Base-by-base conservation (phyloP, 2,888 invertebrate genomes). In the Cantharis flavilabris region DNA sequence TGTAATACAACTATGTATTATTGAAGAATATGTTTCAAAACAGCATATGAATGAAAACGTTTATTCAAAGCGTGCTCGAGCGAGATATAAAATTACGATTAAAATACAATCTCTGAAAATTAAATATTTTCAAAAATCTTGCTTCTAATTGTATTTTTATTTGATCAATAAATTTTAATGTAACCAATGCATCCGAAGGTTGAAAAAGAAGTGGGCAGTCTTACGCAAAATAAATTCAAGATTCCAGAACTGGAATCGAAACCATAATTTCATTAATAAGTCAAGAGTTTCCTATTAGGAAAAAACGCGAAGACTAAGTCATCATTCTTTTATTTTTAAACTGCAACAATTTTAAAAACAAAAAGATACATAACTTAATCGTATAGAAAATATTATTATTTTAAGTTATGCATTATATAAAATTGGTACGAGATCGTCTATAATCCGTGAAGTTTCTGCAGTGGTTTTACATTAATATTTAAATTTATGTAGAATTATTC, bases 401-500 rank as follows among this genome's bases (percentile, higher is more conserved):
- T 18, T 23, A 71, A 62, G 62, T 71, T 72, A 64, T 64, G 14
- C 30, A 23, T 71, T 71, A 33, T 26, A 63, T 73, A 62, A 76
- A 76, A 77, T 73, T 65, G 75, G 77, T 81, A 82, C 83, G 79
- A 81, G 79, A 83, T 80, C 83, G 80, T 82, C 80, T 80, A 82
- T 80, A 82, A 82, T 82, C 80, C 76, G 79, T 72, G 71, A 69
- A 74, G 71, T 79, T 80, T 78, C 80, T 77, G 70, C 80, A 82
- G 81, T 82, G 81, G 80, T 80, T 80, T 73, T 71, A 78, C 81
- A 84, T 83, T 84, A 83, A 83, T 81, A 84, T 84, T 84, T 80
- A 83, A 84, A 84, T 84, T 84, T 84, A 84, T 84, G 83, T 83
- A 84, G 84, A 84, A 81, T 83, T 84, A 84, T 84, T 83, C 84